Percentiles rank a stretch among this genome's conserved stretches.
phyloP scores from a whole-genome alignment of 2,888 invertebrate genomes.

The Dexiosoma caninum region DNA sequence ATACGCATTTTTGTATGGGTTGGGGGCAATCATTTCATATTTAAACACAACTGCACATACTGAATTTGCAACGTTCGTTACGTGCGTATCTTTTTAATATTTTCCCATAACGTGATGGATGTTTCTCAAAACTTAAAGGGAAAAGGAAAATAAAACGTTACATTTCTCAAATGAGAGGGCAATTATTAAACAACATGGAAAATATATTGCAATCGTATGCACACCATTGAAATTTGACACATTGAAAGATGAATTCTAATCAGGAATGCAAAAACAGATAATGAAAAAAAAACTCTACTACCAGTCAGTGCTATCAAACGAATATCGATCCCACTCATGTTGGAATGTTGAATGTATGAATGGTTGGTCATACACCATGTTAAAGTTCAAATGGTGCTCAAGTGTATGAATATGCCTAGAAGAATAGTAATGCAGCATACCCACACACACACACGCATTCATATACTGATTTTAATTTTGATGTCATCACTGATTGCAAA shows the following conservation, averaged over 20 bases:
- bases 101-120: constrained; percentile 13
- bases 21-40: not conserved
- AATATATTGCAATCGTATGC: constrained; percentile 32
- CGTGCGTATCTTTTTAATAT: constrained; percentile 8
- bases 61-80: not conserved
- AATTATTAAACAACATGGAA: constrained; percentile 22
- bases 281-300: too few species aligned
- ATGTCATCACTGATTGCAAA: constrained; percentile 66
- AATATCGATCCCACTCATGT: not conserved
- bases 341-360: not conserved
- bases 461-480: constrained; percentile 30
- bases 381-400: too few species aligned
- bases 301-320: not conserved
- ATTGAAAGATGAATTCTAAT: constrained; percentile 9
- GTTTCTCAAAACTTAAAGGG: not conserved
- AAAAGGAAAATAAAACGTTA: not conserved
- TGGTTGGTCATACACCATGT: not conserved
- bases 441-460: too few species aligned
- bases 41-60: not conserved
- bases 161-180: not conserved
- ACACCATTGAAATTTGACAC: constrained; percentile 22
- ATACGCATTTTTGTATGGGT: not conserved
- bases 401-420: too few species aligned
- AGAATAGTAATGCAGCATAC: too few species aligned
- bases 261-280: too few species aligned